Percentiles rank a stretch among this genome's conserved stretches.
phyloP scores from a whole-genome alignment of 2,113 vertebrate genomes.

The Sinocyclocheilus anophthalmus region DNA sequence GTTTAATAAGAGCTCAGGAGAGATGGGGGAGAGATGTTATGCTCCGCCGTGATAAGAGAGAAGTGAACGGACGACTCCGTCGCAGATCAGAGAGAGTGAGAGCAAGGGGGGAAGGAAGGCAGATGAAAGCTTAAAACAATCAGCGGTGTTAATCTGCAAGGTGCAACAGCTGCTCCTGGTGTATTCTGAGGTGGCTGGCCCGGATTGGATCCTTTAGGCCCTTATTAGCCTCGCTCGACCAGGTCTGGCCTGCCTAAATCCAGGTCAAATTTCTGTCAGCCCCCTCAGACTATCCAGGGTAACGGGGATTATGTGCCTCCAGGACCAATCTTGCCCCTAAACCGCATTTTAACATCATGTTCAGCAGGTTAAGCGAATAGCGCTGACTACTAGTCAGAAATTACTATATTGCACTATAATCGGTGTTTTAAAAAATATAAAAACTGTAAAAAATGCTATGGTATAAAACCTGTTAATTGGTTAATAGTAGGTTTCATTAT shows the following conservation, averaged over 20 bases:
- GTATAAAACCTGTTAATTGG: neutral
- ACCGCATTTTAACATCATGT: neutral
- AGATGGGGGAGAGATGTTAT: constrained; percentile 19
- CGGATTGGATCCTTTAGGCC: constrained; percentile 40
- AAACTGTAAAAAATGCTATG: neutral
- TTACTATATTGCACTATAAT: neutral
- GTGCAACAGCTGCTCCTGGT: constrained; percentile 29
- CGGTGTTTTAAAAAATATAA: neutral
- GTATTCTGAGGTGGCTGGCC: constrained; percentile 38
- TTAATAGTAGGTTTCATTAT: neutral
- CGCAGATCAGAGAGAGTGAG: constrained; percentile 10
- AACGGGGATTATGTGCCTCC: neutral
- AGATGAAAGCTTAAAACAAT: constrained; percentile 49
- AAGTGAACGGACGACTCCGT: constrained; percentile 12
- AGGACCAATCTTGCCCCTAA: neutral
- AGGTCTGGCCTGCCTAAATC: constrained; percentile 46
- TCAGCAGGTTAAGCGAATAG: neutral
- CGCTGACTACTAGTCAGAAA: neutral
- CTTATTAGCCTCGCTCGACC: constrained; percentile 53
- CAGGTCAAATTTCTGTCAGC: constrained; percentile 48
- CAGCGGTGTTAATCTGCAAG: constrained; percentile 46
- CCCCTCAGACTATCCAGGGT: neutral
- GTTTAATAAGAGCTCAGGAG: constrained; percentile 43
- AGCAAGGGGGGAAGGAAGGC: neutral
- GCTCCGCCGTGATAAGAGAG: neutral